Percentiles rank a stretch among this genome's conserved stretches.
These are phyloP conservation scores for Parascotia fuliginaria DNA, from an alignment of 2,888 invertebrate genomes.

Conservation along the genomic window DNA sequence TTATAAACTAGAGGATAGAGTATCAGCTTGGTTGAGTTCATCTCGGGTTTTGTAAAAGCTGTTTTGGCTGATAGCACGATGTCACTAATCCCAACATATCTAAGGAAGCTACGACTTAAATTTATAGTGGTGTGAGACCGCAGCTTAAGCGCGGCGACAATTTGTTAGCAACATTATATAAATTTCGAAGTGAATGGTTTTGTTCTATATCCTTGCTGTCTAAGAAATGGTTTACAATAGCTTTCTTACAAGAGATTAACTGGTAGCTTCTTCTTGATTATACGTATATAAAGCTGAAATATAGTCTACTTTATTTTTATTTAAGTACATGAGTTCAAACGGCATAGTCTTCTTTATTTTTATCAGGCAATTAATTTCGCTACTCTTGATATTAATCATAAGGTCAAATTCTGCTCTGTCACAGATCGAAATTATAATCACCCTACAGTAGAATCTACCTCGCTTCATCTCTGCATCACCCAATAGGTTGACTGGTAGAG, in stretches of 20 bases:
- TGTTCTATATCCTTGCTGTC: conserved; percentile 15
- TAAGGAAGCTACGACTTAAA: conserved; percentile 50
- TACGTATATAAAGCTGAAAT: too few relatives aligned
- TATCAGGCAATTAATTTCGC: conserved; percentile 38
- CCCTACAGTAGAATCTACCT: too few relatives aligned
- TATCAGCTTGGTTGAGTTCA: conserved; percentile 22
- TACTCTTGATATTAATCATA: conserved; percentile 48
- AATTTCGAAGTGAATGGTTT: conserved; percentile 35
- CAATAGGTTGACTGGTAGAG: too few relatives aligned
- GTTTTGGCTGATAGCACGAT: conserved; percentile 46
- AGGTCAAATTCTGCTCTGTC: conserved; percentile 50
- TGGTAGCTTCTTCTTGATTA: conserved; percentile 17
- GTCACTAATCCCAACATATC: conserved; percentile 57
- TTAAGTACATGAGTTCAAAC: too few relatives aligned
- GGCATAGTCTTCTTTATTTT: too few relatives aligned
- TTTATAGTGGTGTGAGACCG: conserved; percentile 54
- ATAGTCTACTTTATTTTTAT: too few relatives aligned
- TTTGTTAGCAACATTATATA: conserved; percentile 50
- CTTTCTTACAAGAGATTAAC: conserved; percentile 20
- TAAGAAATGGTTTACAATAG: conserved; percentile 12
- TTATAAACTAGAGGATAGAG: conserved; percentile 22
- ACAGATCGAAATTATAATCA: conserved; percentile 65
- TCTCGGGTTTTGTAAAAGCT: conserved; percentile 28
- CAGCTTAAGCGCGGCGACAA: conserved; percentile 45
- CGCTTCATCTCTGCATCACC: too few relatives aligned